Conservation (phyloP, 2,113 vertebrate species). For the Pygoscelis antarcticus region DNA sequence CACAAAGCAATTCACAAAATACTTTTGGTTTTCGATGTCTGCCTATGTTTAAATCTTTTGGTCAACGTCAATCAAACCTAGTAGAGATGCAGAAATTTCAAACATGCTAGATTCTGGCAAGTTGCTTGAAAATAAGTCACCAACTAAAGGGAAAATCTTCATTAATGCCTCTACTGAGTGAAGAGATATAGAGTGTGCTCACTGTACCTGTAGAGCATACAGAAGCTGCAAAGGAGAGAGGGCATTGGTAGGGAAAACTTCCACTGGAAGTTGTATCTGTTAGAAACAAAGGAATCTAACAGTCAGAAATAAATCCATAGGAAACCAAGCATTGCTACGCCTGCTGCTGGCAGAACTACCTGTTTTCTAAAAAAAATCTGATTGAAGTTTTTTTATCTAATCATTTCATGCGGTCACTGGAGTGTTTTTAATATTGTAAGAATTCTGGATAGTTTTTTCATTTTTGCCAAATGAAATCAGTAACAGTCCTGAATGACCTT, state of each 20-base stretch:
- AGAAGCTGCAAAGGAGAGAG: not conserved
- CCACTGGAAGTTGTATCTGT: not conserved
- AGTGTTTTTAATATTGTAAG: not conserved
- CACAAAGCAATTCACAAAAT: not conserved
- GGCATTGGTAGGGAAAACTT: not conserved
- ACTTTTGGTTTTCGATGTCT: not conserved
- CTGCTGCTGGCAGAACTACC: not conserved
- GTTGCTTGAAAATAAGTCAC: not conserved
- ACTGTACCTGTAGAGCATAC: not conserved
- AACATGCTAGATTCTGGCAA: not conserved
- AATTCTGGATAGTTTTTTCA: not conserved
- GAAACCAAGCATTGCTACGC: not conserved
- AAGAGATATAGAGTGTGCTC: not conserved
- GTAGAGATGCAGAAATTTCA: not conserved
- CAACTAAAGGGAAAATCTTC: not conserved
- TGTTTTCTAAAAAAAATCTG: not conserved
- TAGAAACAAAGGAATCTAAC: not conserved
- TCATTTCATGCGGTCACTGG: not conserved
- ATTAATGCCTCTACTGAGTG: not conserved
- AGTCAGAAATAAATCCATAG: not conserved
- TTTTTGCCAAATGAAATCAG: not conserved
- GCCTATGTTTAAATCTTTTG: not conserved
- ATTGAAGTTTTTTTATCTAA: not conserved
- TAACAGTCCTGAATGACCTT: not conserved
- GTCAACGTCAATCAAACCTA: not conserved